Evolutionary conservation across 2,113 vertebrate species (phyloP), one percentile per base, ranked within the genome.

Genomic region (Salvelinus fontinalis): DNA sequence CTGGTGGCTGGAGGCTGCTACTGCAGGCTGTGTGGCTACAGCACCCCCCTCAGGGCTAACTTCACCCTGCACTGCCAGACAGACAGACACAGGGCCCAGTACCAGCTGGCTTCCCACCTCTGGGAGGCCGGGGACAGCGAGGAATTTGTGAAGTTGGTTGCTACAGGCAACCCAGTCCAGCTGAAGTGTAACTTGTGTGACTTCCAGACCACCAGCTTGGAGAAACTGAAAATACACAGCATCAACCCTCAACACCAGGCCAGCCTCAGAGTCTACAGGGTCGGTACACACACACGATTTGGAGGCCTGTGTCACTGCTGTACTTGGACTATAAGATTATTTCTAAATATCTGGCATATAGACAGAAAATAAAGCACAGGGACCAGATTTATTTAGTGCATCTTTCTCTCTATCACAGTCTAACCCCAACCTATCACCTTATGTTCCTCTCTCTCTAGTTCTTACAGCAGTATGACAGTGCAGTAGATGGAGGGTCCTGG

Each of bases 21-120:
- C 91, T 99, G 98, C 92, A 95, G 95, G 87, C 86, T 99, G 70
- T 99, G 98, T 82, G 97, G 95, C 78, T 99, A 99, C 89, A 98
- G 96, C 92, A 99, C 97, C 0, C 97, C 97, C 76, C 95, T 99
- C 89, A 97, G 97, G 90, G 97, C 98, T 76, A 99, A 99, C 92
- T 99, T 99, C 91, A 97, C 98, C 86, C 93, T 99, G 80, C 96
- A 97, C 90, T 97, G 96, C 78, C 96, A 97, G 92, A 97, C 95
- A 0, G 96, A 97, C 90, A 98, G 98, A 85, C 98, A 99, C 0
- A 93, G 98, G 81, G 95, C 96, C 92, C 95, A 97, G 11, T 97
- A 96, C 94, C 98, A 99, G 92, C 95, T 99, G 51, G 95, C 97
- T 62, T 96, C 98, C 73, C 98, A 99, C 80, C 95, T 99, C 89